Evolutionary conservation across 30 jellyfish, hydroid and myxozoan genomes (phyloP).

Genomic region (Aurelia sp.): DNA sequence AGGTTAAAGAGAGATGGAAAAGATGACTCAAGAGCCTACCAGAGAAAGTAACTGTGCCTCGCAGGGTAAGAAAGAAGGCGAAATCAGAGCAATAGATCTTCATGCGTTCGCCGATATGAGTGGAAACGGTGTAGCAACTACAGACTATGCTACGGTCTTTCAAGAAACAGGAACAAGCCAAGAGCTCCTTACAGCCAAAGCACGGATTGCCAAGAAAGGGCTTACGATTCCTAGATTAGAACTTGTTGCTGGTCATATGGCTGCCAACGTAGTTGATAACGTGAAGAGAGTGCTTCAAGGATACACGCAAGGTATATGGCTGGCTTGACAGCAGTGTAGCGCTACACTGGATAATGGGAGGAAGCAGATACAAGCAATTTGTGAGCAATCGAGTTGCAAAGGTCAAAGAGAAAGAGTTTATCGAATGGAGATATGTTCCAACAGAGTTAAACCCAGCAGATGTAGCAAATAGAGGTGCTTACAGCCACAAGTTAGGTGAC

Average conservation of each 20-base stretch:
- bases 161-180: conserved; percentile 5
- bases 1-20: neutral
- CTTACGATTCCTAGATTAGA: conserved; percentile 18
- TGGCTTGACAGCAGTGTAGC: conserved; percentile 56
- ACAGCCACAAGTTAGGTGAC: too few species aligned
- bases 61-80: conserved; percentile 1
- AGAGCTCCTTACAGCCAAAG: conserved; percentile 19
- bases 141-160: conserved; percentile 6
- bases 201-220: conserved; percentile 22
- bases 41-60: conserved; percentile 8
- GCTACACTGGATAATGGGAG: conserved; percentile 32
- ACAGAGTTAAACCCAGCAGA: conserved; percentile 26
- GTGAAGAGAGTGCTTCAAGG: conserved; percentile 15
- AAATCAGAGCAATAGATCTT: neutral
- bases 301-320: conserved; percentile 5
- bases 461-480: neutral
- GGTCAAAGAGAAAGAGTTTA: conserved; percentile 9
- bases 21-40: conserved; percentile 23
- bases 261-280: conserved; percentile 3
- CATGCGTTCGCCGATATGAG: conserved; percentile 46
- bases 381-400: conserved; percentile 16
- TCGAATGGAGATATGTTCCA: conserved; percentile 21
- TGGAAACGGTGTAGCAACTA: conserved; percentile 25
- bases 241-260: conserved; percentile 29
- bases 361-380: conserved; percentile 10